Percentiles rank a stretch among this genome's conserved stretches.
These are phyloP conservation scores for Stictocephala bisonia DNA, from an alignment of 2,888 invertebrate genomes.

Conservation along the genomic window DNA sequence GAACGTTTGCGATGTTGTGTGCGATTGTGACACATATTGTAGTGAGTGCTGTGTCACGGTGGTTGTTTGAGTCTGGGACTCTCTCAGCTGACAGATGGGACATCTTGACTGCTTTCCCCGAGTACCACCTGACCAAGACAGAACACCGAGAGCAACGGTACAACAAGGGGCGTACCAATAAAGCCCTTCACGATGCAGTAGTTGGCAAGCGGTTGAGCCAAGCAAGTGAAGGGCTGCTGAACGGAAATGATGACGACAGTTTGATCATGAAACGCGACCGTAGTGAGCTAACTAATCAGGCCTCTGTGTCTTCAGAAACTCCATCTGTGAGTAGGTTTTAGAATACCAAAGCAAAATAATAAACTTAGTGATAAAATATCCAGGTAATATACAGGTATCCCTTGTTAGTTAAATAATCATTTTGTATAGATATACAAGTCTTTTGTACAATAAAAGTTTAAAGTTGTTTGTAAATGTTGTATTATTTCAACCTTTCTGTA, in stretches of 20 bases:
- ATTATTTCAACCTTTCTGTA: no score
- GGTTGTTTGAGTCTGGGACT: slow-evolving; percentile 66
- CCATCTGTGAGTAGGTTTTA: slow-evolving; percentile 47
- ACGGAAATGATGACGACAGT: slow-evolving; percentile 43
- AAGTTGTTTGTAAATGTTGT: no score
- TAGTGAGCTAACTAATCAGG: slow-evolving; percentile 43
- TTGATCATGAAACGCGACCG: slow-evolving; percentile 41
- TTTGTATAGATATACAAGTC: no score
- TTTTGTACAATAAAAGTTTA: no score
- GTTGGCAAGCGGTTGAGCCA: slow-evolving; percentile 48
- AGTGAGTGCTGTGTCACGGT: slow-evolving; percentile 67
- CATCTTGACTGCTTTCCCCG: slow-evolving; percentile 50
- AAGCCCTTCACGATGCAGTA: slow-evolving; percentile 47
- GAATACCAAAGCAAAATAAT: no score
- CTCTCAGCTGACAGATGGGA: slow-evolving; percentile 63
- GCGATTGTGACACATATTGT: slow-evolving; percentile 67
- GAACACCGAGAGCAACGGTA: slow-evolving; percentile 46
- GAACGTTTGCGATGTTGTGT: slow-evolving; percentile 73
- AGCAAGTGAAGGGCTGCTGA: slow-evolving; percentile 43
- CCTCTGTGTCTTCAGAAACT: slow-evolving; percentile 44
- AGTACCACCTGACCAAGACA: slow-evolving; percentile 41
- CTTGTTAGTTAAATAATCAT: no score
- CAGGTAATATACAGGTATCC: no score
- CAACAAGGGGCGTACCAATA: slow-evolving; percentile 46
- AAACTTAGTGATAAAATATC: no score